Evolutionary conservation across 2,797 vertebrate species (phyloP), one percentile per base, ranked within the genome.

Genomic region (Chiroxiphia lanceolata): DNA sequence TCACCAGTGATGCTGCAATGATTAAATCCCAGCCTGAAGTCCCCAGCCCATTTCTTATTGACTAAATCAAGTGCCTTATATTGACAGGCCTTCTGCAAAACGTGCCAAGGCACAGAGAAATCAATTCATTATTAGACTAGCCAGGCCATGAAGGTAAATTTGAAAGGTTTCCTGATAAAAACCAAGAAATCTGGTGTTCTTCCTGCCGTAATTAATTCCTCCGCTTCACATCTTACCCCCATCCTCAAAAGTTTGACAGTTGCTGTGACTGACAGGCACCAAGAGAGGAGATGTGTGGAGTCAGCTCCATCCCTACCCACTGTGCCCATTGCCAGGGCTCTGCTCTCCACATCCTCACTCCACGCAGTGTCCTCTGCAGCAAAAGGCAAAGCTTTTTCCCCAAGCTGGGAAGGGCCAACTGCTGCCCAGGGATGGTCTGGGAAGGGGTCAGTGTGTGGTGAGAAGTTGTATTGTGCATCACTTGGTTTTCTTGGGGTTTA

Each of bases 51-150:
- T 85, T 90, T 77, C 80, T 89, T 87, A 72, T 74, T 69, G 94
- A 94, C 78, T 65, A 53, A 74, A 92, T 79, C 89, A 79, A 91
- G 90, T 36, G 63, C 3, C 8, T 83, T 60, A 3, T 56, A 93
- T 93, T 51, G 94, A 89, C 84, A 85, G 74, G 25, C 17, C 50
- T 81, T 42, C 76, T 85, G 70, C 65, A 53, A 82, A 88, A 89
- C 1, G 8, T 36, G 36, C 85, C 51, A 85, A 89, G 70, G 69
- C 29, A 1, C 45, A n/a, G n/a, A 65, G 53, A 85, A 90, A 96
- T 95, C 69, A 23, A 95, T 96, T 79, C 16, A 27, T 68, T 90
- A 71, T 94, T 92, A 82, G 65, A 78, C 40, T 10, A 82, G 61
- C 53, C 61, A 67, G 54, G 42, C 74, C 47, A 40, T 1, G 1